phyloP scores from a whole-genome alignment of 2,888 invertebrate species.

The Chrysolina americana region DNA sequence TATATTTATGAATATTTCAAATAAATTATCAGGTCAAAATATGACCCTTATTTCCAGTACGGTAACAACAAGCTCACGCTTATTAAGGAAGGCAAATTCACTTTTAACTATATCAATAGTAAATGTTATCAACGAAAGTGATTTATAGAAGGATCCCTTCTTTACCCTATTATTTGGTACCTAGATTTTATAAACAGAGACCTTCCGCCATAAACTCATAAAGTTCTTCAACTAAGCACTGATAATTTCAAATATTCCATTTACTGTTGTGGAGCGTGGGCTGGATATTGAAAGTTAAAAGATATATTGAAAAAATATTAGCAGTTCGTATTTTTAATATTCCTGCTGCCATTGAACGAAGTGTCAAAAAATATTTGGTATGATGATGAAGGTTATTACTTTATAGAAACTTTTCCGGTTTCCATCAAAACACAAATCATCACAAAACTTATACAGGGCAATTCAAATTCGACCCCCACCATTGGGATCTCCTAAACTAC shows the following conservation, averaged over 20 bases:
- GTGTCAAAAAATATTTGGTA: too few species aligned
- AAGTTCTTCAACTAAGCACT: neutral
- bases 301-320: too few species aligned
- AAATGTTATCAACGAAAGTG: constrained; percentile 16
- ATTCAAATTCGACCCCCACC: too few species aligned
- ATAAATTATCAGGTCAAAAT: neutral
- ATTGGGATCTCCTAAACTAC: too few species aligned
- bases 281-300: too few species aligned
- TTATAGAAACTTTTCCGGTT: too few species aligned
- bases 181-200: neutral
- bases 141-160: neutral
- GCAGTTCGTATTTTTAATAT: too few species aligned
- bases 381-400: too few species aligned
- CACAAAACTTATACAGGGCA: too few species aligned
- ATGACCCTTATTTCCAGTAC: neutral
- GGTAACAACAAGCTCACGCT: neutral
- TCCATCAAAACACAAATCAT: too few species aligned
- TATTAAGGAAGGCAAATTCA: neutral
- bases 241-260: neutral
- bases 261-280: neutral
- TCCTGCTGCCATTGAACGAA: too few species aligned
- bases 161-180: neutral
- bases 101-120: constrained; percentile 3
- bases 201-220: neutral
- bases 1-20: too few species aligned